A percentile compares a stretch with the other conserved stretches of the same genome.
Evolutionary conservation across 2,797 vertebrate species (phyloP).

Genomic region (Nyctalus aviator): DNA sequence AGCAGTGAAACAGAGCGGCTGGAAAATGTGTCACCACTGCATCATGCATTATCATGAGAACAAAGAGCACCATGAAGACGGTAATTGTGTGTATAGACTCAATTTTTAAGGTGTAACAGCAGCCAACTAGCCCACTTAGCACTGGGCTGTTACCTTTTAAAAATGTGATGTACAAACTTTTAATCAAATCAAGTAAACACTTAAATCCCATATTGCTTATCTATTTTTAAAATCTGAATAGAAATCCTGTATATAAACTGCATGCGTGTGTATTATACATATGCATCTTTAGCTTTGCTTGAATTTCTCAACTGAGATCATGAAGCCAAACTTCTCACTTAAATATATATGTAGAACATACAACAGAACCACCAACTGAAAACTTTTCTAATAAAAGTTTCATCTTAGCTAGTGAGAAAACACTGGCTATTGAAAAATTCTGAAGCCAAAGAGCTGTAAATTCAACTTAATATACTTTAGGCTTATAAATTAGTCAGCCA

Average conservation of each 20-base stretch:
- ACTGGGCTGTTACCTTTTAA: slow-evolving; percentile 46
- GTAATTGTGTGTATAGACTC: slow-evolving; percentile 61
- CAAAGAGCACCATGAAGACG: slow-evolving; percentile 74
- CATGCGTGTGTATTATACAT: slow-evolving; percentile 32
- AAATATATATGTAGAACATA: slow-evolving; percentile 46
- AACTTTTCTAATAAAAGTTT: slow-evolving; percentile 59
- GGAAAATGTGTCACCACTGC: slow-evolving; percentile 42
- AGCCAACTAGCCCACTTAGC: slow-evolving; percentile 58
- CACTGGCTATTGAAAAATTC: slow-evolving; percentile 63
- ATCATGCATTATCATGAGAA: slow-evolving; percentile 62
- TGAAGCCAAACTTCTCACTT: slow-evolving; percentile 55
- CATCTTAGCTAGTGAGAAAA: slow-evolving; percentile 66
- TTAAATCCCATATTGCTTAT: slow-evolving; percentile 66
- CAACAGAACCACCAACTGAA: slow-evolving; percentile 50
- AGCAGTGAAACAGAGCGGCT: slow-evolving; percentile 56
- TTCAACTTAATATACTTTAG: slow-evolving; percentile 23
- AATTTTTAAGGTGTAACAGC: slow-evolving; percentile 62
- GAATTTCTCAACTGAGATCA: slow-evolving; percentile 58
- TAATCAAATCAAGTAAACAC: slow-evolving; percentile 67
- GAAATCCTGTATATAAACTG: slow-evolving; percentile 72
- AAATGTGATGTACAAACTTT: slow-evolving; percentile 73
- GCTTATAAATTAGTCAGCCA: slow-evolving; percentile 60
- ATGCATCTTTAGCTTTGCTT: slow-evolving; percentile 67
- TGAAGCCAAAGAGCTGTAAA: slow-evolving; percentile 51
- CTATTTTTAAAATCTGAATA: slow-evolving; percentile 73